Evolutionary conservation across 2,888 invertebrate genomes (phyloP), one percentile per base, ranked within the genome.

Genomic region (Allolobophora icterica): DNA sequence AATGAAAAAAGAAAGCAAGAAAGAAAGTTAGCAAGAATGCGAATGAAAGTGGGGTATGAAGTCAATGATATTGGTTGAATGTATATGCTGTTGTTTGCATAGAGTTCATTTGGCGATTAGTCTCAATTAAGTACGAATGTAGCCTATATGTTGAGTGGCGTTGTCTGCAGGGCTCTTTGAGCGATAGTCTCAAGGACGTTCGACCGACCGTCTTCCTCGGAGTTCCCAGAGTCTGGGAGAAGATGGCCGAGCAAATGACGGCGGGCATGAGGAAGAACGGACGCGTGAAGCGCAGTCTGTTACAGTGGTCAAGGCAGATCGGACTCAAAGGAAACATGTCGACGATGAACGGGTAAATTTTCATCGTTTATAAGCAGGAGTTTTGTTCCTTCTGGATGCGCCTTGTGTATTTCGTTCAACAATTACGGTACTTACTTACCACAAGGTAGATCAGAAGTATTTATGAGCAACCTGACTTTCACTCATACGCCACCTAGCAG

Each of bases 211-310:
- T 96, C 92, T 97, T 98, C 94, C 96, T 98, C 92, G 98, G 97
- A 5, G 98, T 98, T 6, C 98, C 98, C 30, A 96, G 98, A 93
- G 98, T 98, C 13, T 98, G 97, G 97, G 98, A 98, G 95, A 98
- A 98, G 95, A 98, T 98, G 95, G 96, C 97, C 94, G 98, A 98
- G 94, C 97, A 97, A 94, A 97, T 98, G 96, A 96, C 97, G 35
- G 87, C 35, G 24, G n/a, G 0, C 21, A 13, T 2, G 1, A 87
- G n/a, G 34, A 38, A 34, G 35, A 87, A 11, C 87, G 38, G 87
- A 40, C 52, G 30, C 17, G 30, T 89, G 38, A 89, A 89, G 45
- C 89, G 58, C 45, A 52, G 24, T 1, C 87, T 87, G 24, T 24
- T 87, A 24, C 87, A 87, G 38, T 87, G 87, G 87, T 87, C 87